Evolutionary conservation across 2,797 vertebrate species (phyloP).

Genomic region (Hipposideros larvatus): DNA sequence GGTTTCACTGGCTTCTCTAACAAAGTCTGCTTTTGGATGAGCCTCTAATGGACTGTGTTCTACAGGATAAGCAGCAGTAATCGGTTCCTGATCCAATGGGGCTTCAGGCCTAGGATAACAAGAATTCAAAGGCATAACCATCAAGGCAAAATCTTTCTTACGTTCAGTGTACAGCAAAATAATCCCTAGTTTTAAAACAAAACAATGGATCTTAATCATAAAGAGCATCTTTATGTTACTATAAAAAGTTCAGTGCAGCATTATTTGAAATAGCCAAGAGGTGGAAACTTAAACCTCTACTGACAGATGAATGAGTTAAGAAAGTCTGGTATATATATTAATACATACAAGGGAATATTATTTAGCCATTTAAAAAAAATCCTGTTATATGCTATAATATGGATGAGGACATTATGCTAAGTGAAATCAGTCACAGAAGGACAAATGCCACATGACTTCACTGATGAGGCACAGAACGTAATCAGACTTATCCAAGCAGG

Average conservation of each 20-base stretch:
- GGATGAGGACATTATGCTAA: not conserved
- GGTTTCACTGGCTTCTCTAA: conserved; percentile 92
- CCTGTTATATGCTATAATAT: not conserved
- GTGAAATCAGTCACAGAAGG: not conserved
- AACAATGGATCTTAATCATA: conserved; percentile 5
- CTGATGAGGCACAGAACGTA: not conserved
- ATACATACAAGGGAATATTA: not conserved
- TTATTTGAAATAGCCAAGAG: not conserved
- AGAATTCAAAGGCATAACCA: conserved; percentile 43
- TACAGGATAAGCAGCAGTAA: conserved; percentile 87
- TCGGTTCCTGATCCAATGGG: conserved; percentile 92
- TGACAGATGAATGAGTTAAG: not conserved
- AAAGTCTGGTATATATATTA: not conserved
- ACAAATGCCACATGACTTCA: not conserved
- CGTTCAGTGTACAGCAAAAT: not conserved
- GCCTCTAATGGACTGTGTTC: conserved; percentile 92
- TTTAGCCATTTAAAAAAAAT: not conserved
- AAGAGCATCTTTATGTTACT: not conserved
- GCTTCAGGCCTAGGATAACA: conserved; percentile 91
- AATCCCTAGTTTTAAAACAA: not conserved
- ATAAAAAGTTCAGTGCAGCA: not conserved
- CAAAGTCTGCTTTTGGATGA: conserved; percentile 92
- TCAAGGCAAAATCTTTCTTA: not conserved
- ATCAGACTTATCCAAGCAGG: not conserved
- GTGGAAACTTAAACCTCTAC: not conserved